A percentile compares a stretch with the other conserved stretches of the same genome.
phyloP scores from a whole-genome alignment of 2,888 invertebrate genomes.

The Cheilosia vernalis region DNA sequence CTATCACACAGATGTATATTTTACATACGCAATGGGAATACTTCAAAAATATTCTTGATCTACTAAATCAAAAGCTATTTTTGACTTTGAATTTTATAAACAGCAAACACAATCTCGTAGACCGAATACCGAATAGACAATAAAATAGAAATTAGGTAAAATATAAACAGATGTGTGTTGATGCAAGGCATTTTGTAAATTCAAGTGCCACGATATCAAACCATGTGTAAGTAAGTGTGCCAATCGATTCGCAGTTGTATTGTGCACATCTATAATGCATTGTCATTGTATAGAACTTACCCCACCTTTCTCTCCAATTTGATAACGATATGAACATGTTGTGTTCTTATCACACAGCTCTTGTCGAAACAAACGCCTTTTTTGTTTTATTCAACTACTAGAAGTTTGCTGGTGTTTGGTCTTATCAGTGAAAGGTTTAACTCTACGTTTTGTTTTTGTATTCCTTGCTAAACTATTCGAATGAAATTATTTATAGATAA shows the following conservation, averaged over 20 bases:
- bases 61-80: constrained; percentile 22
- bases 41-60: background rate
- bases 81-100: constrained; percentile 24
- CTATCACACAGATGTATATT: background rate
- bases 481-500: constrained; percentile 60
- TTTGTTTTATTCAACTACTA: background rate
- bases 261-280: background rate
- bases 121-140: constrained; percentile 29
- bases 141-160: constrained; percentile 20
- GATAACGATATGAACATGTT: constrained; percentile 19
- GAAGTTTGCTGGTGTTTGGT: background rate
- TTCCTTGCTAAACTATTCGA: constrained; percentile 15
- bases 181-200: constrained; percentile 1
- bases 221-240: background rate
- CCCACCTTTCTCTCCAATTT: background rate
- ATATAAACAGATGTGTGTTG: constrained; percentile 20
- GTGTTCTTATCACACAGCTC: constrained; percentile 13
- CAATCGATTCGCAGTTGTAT: constrained; percentile 6
- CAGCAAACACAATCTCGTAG: constrained; percentile 8
- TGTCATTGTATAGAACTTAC: background rate
- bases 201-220: constrained; percentile 8
- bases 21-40: background rate
- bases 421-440: constrained; percentile 38
- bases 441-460: constrained; percentile 3
- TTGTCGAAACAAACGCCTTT: background rate